These are phyloP conservation scores for Oryzias melastigma DNA, from an alignment of 2,113 vertebrate species.

Conservation along the genomic window DNA sequence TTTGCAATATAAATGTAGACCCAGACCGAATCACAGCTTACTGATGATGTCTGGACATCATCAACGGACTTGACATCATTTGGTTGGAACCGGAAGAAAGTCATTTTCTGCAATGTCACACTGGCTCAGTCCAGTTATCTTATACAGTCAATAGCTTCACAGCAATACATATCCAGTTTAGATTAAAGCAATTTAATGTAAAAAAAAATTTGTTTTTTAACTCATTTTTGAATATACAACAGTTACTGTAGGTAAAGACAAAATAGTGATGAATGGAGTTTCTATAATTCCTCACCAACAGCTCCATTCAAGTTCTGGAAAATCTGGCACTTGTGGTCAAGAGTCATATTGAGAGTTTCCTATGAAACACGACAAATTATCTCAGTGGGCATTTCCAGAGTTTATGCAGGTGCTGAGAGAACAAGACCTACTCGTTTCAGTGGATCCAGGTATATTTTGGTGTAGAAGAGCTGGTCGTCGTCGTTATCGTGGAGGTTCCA, in stretches of 20 bases:
- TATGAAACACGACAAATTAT: slow-evolving; percentile 61
- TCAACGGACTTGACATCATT: too few relatives aligned
- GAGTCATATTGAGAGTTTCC: slow-evolving; percentile 88
- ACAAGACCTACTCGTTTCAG: slow-evolving; percentile 77
- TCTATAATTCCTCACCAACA: slow-evolving; percentile 80
- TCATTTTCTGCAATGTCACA: too few relatives aligned
- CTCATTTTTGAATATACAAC: background rate
- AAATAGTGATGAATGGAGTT: slow-evolving; percentile 1
- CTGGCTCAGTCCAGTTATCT: too few relatives aligned
- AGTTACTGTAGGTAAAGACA: background rate
- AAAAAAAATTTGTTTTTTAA: too few relatives aligned
- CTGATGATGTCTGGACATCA: too few relatives aligned
- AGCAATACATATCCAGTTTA: too few relatives aligned
- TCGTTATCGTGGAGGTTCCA: slow-evolving; percentile 97
- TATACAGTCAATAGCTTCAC: too few relatives aligned
- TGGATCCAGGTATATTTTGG: slow-evolving; percentile 92
- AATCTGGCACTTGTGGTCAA: slow-evolving; percentile 96
- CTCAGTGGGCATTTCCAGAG: slow-evolving; percentile 14
- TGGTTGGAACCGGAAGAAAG: too few relatives aligned
- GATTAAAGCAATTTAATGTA: too few relatives aligned
- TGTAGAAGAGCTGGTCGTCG: slow-evolving; percentile 98
- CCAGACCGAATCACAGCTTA: too few relatives aligned
- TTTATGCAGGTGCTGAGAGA: background rate
- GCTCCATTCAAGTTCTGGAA: slow-evolving; percentile 96
- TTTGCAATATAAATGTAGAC: too few relatives aligned